Evolutionary conservation across 1,140 invertebrate genomes (phyloP).

Genomic region (Pachyrhynchus sulphureomaculatus): DNA sequence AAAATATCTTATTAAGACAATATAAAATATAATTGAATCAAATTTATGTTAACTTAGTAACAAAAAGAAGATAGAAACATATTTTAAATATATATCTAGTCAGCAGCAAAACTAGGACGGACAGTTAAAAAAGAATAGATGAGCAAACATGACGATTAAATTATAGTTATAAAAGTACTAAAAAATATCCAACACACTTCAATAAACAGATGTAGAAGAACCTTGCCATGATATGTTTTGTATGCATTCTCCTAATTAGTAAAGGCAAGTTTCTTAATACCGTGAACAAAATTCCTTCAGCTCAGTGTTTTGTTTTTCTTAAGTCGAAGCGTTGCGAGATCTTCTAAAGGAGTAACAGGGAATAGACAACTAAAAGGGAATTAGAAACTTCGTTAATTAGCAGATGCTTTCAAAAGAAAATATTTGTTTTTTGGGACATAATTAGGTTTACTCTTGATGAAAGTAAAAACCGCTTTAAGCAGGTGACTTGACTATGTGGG

Average conservation of each 20-base stretch:
- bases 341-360: background rate
- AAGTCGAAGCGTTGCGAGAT: conserved; percentile 8
- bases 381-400: conserved; percentile 15
- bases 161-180: no score
- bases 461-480: background rate
- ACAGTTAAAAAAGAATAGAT: no score
- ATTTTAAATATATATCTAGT: no score
- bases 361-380: conserved; percentile 16
- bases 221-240: no score
- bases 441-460: background rate
- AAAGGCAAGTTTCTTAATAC: conserved; percentile 1
- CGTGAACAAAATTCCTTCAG: background rate
- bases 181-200: no score
- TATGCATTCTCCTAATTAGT: background rate
- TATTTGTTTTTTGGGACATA: conserved; percentile 1
- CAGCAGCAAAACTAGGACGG: no score
- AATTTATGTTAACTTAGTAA: no score
- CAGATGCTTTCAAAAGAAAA: conserved; percentile 7
- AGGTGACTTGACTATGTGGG: background rate
- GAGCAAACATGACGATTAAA: no score
- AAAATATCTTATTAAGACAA: no score
- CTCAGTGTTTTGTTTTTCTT: conserved; percentile 8
- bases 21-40: no score
- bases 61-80: no score
- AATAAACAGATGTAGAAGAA: no score